These are phyloP conservation scores for Emmelina monodactyla DNA, from an alignment of 2,888 invertebrate species.

Conservation along the genomic window DNA sequence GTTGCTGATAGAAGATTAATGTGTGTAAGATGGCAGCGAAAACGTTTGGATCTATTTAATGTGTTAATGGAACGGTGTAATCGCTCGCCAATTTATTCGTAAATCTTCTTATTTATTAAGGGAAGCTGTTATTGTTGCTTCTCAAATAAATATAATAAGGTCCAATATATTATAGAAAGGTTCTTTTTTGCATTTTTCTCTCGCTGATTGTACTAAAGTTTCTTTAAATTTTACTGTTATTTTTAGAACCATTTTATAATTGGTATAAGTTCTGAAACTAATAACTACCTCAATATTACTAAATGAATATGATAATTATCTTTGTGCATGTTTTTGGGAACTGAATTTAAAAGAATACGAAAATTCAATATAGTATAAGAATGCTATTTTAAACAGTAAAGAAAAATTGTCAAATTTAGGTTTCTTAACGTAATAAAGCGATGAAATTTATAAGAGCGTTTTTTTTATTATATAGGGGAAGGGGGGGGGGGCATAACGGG, in stretches of 20 bases:
- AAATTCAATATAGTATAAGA: slow-evolving; percentile 57
- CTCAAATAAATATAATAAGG: slow-evolving; percentile 33
- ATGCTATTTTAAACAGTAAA: slow-evolving; percentile 57
- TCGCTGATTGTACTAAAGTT: slow-evolving; percentile 32
- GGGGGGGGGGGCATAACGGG: too few relatives aligned
- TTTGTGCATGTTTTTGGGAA: slow-evolving; percentile 64
- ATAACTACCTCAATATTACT: slow-evolving; percentile 67
- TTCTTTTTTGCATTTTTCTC: slow-evolving; percentile 30
- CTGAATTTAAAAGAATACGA: slow-evolving; percentile 44
- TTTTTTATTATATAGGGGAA: too few relatives aligned
- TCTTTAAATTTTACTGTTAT: slow-evolving; percentile 50
- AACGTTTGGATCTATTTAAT: background rate
- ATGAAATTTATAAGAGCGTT: slow-evolving; percentile 27
- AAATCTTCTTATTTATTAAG: slow-evolving; percentile 19
- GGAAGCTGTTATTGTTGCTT: slow-evolving; percentile 47
- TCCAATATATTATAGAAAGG: slow-evolving; percentile 32
- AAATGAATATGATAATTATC: slow-evolving; percentile 64
- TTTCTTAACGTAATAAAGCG: slow-evolving; percentile 63
- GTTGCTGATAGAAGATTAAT: background rate
- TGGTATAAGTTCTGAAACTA: slow-evolving; percentile 66
- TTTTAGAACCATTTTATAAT: slow-evolving; percentile 59
- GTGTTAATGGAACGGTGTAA: too few relatives aligned
- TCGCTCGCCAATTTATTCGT: too few relatives aligned
- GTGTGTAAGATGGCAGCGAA: background rate
- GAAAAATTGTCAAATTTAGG: slow-evolving; percentile 61